Evolutionary conservation across 2,797 vertebrate genomes (phyloP).

Genomic region (Sebastes umbrosus): DNA sequence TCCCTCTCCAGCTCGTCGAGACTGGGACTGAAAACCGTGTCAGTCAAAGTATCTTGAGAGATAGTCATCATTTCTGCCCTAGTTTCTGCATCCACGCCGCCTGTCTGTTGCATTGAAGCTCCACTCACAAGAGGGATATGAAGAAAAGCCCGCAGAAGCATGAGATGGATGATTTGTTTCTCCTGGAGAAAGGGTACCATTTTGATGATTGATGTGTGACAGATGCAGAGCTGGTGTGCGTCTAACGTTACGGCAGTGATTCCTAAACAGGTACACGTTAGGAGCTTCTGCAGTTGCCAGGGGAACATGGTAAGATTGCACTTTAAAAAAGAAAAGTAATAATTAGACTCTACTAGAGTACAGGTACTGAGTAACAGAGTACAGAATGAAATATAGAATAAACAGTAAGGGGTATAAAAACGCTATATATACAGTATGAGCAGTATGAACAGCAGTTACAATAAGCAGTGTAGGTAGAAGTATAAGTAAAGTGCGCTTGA

Average conservation of each 20-base stretch:
- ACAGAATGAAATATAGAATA: too few relatives aligned
- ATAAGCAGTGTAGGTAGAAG: too few relatives aligned
- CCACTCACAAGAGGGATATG: not conserved
- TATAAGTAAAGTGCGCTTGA: too few relatives aligned
- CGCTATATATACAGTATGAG: too few relatives aligned
- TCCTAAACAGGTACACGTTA: not conserved
- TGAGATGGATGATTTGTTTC: not conserved
- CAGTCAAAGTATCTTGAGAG: not conserved
- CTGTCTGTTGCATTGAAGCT: not conserved
- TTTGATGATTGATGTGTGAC: not conserved
- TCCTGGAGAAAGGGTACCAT: not conserved
- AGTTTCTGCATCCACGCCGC: not conserved
- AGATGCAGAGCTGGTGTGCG: not conserved
- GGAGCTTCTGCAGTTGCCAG: not conserved
- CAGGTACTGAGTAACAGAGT: too few relatives aligned
- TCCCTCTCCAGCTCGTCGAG: not conserved
- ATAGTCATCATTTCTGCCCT: not conserved
- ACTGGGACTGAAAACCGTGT: not conserved
- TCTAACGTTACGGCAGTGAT: not conserved
- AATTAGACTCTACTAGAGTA: not conserved
- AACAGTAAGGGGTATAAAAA: too few relatives aligned
- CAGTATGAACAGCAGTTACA: too few relatives aligned
- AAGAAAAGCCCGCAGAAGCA: not conserved
- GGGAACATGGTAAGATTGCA: not conserved
- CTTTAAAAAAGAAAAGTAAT: not conserved